A percentile compares a stretch with the other conserved stretches of the same genome.
These are phyloP conservation scores for Notothenia rossii DNA, from an alignment of 2,113 vertebrate species.

Conservation along the genomic window DNA sequence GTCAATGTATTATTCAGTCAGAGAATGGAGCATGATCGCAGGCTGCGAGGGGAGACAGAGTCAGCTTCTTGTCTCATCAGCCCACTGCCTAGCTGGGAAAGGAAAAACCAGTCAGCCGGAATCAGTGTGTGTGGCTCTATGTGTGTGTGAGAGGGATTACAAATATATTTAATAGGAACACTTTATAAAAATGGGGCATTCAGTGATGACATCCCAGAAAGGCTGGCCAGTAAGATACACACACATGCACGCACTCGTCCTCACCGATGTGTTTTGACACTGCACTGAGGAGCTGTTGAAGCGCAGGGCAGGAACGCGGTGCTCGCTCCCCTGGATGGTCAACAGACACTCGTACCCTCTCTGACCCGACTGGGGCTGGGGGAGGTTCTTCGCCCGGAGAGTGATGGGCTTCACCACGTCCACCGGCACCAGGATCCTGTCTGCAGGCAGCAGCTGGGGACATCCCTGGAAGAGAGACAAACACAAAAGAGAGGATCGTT, in stretches of 20 bases:
- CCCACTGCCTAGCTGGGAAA: constrained; percentile 17
- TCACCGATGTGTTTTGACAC: constrained; percentile 99
- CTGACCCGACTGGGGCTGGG: constrained; percentile 98
- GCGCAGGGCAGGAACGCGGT: constrained; percentile 93
- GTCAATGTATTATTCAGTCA: constrained; percentile 61
- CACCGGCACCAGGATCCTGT: constrained; percentile 95
- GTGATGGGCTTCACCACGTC: constrained; percentile 98
- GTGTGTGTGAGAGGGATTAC: not conserved
- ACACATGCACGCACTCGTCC: constrained; percentile 54
- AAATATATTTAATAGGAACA: constrained; percentile 32
- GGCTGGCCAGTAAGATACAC: constrained; percentile 18
- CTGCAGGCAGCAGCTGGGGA: constrained; percentile 93
- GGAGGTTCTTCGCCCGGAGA: constrained; percentile 94
- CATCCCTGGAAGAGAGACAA: constrained; percentile 87
- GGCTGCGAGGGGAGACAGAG: constrained; percentile 45
- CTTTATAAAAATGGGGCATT: constrained; percentile 31
- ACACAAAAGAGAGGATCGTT: not conserved
- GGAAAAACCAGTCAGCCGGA: constrained; percentile 25
- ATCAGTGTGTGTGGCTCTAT: constrained; percentile 3
- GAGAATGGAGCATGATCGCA: constrained; percentile 60
- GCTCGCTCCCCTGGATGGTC: constrained; percentile 92
- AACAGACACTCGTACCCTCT: constrained; percentile 95
- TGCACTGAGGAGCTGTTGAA: constrained; percentile 99
- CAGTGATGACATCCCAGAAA: constrained; percentile 8
- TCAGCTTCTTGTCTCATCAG: constrained; percentile 57